Evolutionary conservation across 37 sponge, comb jelly and placozoan genomes (phyloP).

Genomic region (Beroe forskalii): DNA sequence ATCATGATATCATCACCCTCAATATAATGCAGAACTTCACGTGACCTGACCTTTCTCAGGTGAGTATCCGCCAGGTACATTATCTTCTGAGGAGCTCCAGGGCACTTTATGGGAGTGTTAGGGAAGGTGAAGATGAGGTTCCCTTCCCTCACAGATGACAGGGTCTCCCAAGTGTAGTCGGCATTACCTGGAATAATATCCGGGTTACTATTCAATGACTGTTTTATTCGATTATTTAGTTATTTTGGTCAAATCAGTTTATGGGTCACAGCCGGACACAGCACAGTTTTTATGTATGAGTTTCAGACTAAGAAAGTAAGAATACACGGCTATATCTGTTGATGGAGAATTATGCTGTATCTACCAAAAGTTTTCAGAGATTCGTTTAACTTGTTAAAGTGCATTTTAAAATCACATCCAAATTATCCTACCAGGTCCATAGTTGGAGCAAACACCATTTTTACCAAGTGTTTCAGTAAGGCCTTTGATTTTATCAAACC

Average conservation of each 20-base stretch:
- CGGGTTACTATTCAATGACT: not conserved
- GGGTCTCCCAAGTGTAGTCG: constrained; percentile 34
- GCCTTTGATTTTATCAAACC: constrained; percentile 70
- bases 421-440: constrained; percentile 9
- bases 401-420: not conserved
- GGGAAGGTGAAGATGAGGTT: constrained; percentile 88
- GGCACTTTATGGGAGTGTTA: constrained; percentile 85
- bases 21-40: too few species aligned
- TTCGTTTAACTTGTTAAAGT: too few species aligned
- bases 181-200: constrained; percentile 11
- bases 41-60: constrained; percentile 72
- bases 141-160: constrained; percentile 72
- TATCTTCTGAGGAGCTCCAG: constrained; percentile 95
- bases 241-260: too few species aligned
- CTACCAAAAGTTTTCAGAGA: too few species aligned
- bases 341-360: too few species aligned
- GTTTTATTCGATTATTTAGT: too few species aligned
- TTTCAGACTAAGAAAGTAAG: too few species aligned
- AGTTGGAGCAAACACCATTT: constrained; percentile 50
- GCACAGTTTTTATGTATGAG: too few species aligned
- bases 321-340: too few species aligned
- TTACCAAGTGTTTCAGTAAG: constrained; percentile 8
- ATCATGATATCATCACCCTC: too few species aligned
- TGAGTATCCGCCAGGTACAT: constrained; percentile 91
- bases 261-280: too few species aligned